Evolutionary conservation across 1,140 invertebrate species (phyloP), one percentile per base, ranked within the genome.

Genomic region (Lepidurus apus): DNA sequence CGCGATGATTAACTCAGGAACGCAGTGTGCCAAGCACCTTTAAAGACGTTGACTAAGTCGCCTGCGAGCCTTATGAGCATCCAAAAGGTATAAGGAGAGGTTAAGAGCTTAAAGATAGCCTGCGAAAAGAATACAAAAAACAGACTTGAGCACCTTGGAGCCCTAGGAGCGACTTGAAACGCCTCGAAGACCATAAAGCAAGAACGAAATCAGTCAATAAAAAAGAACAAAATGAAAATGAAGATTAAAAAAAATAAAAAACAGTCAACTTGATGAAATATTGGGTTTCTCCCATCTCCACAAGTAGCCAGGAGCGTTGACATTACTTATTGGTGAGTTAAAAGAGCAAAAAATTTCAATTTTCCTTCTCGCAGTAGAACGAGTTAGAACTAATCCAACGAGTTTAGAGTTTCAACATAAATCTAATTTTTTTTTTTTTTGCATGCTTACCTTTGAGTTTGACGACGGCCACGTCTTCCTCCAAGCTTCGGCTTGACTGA

Each of bases 231-330:
- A 21, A 65, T 47, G 53, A 65, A 65, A 65, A 21, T 7, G 17
- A 17, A 47, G 17, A 47, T 5, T 13, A 65, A 65, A 65, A 65
- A 65, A 65, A n/a, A 17, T n/a, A 11, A 9, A 13, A 21, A n/a
- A 65, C 4, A 13, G 53, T 65, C 53, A 65, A 65, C 53, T 21
- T 65, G 53, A 65, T 65, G 53, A 65, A 65, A 65, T 65, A 65
- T 65, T 21, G 13, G 53, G 53, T 65, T 65, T 65, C 53, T 65
- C 21, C 53, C 21, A 5, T 13, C 21, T 13, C 17, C 53, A 21
- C 53, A 65, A 65, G 53, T 65, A 65, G 53, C 53, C 53, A 65
- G 53, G 53, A 65, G 53, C 53, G 53, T 65, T 65, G 53, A 65
- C 53, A 65, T 65, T 65, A 13, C 17, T 65, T 65, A 65, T 65